Evolutionary conservation across 2,797 vertebrate species (phyloP).

Genomic region (Chiropotes sagulatus): DNA sequence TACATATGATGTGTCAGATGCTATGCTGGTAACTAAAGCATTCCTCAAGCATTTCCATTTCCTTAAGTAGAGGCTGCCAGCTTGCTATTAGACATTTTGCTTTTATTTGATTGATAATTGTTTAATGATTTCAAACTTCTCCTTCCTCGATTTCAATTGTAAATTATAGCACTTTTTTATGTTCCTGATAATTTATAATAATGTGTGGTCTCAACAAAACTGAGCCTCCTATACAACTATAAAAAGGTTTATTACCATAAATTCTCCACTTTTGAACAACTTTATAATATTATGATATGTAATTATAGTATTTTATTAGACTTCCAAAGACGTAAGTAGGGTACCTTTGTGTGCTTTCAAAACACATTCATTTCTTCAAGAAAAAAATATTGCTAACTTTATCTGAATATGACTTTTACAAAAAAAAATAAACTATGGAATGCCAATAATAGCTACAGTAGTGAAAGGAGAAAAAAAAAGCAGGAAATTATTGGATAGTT

Average conservation of each 20-base stretch:
- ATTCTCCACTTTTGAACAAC: not conserved
- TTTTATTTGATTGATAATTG: not conserved
- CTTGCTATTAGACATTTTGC: not conserved
- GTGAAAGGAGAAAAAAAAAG: not conserved
- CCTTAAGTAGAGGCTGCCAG: not conserved
- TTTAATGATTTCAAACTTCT: not conserved
- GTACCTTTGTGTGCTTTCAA: not conserved
- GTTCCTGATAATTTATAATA: not conserved
- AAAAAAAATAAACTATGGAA: not conserved
- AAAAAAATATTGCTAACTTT: slow-evolving; percentile 26
- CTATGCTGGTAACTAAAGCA: not conserved
- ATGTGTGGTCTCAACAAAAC: not conserved
- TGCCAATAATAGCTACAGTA: not conserved
- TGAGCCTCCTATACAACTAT: not conserved
- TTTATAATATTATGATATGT: not conserved
- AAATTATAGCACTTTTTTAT: not conserved
- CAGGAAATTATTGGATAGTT: not conserved
- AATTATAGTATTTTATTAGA: not conserved
- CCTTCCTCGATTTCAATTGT: not conserved
- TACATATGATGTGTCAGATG: not conserved
- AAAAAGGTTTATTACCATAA: not conserved
- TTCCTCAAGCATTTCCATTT: not conserved
- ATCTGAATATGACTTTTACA: not conserved
- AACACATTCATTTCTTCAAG: slow-evolving; percentile 7
- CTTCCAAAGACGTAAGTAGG: not conserved